These are phyloP conservation scores for Pyrgus malvae DNA, from an alignment of 2,888 invertebrate species.

Conservation along the genomic window DNA sequence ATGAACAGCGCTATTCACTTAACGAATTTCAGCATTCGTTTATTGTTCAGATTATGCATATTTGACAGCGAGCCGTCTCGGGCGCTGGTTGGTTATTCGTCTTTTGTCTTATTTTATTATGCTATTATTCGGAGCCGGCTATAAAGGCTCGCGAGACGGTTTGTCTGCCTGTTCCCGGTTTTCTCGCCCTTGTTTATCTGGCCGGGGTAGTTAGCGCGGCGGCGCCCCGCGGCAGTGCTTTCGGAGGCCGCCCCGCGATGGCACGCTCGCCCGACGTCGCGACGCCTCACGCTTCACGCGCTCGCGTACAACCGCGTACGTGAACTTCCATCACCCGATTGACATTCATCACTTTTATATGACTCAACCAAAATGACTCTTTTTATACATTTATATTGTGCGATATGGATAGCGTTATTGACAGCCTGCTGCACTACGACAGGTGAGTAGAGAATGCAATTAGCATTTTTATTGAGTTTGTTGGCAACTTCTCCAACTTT, in stretches of 20 bases:
- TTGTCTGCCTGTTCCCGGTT: constrained; percentile 77
- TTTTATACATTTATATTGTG: constrained; percentile 79
- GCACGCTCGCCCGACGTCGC: constrained; percentile 61
- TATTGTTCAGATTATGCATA: constrained; percentile 42
- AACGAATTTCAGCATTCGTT: constrained; percentile 32
- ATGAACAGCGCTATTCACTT: constrained; percentile 24
- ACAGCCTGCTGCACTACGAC: constrained; percentile 67
- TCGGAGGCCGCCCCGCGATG: constrained; percentile 66
- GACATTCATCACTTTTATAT: constrained; percentile 47
- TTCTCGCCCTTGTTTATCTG: constrained; percentile 78
- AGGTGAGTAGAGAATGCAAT: constrained; percentile 70
- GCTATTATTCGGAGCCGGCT: constrained; percentile 60
- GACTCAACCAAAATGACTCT: constrained; percentile 69
- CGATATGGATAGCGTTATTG: constrained; percentile 69
- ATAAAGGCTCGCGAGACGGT: constrained; percentile 77
- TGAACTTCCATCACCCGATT: constrained; percentile 50
- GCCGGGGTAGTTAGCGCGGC: constrained; percentile 66
- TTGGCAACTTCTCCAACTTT: constrained; percentile 57
- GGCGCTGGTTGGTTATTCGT: constrained; percentile 51
- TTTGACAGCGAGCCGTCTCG: constrained; percentile 43
- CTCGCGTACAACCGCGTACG: constrained; percentile 52
- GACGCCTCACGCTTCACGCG: constrained; percentile 49
- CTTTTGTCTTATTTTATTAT: constrained; percentile 76
- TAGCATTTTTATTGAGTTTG: constrained; percentile 69
- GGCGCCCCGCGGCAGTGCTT: constrained; percentile 52